Percentiles rank a stretch among this genome's conserved stretches.
Conservation (phyloP, 2,797 vertebrate genomes). For the Botia almorhae region DNA sequence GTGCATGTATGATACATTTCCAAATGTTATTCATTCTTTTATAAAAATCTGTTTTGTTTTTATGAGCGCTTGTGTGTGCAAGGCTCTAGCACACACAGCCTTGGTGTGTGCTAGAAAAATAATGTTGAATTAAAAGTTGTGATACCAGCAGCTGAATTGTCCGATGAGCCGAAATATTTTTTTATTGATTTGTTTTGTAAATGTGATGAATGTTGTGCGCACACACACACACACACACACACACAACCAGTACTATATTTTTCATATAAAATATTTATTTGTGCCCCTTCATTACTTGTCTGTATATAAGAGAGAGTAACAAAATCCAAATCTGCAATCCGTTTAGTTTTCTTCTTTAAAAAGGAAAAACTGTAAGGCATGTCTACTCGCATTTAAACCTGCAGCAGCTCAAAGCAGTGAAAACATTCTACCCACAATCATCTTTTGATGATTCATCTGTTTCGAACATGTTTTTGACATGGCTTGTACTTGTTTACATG, state of each 20-base stretch:
- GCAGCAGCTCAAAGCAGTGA: conserved; percentile 70
- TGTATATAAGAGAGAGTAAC: conserved; percentile 85
- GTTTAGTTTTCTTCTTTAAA: conserved; percentile 63
- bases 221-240: neutral
- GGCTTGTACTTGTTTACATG: conserved; percentile 1
- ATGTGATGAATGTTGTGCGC: neutral
- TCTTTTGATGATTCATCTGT: conserved; percentile 22
- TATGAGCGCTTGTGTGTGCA: too few species aligned
- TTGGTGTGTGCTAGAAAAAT: too few species aligned
- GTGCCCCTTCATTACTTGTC: conserved; percentile 69
- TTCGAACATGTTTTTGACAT: conserved; percentile 63
- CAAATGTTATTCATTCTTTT: too few species aligned
- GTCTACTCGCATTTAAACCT: conserved; percentile 75
- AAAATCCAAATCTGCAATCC: conserved; percentile 84
- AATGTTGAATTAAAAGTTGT: too few species aligned
- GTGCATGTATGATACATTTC: too few species aligned
- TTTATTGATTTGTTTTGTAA: too few species aligned
- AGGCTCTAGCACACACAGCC: too few species aligned
- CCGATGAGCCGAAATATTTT: too few species aligned
- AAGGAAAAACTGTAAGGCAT: conserved; percentile 76
- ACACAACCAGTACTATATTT: conserved; percentile 51
- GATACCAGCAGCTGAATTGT: too few species aligned
- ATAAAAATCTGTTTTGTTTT: too few species aligned
- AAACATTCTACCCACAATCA: conserved; percentile 43
- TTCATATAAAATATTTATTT: conserved; percentile 80